Evolutionary conservation across 2,888 invertebrate genomes (phyloP).

Genomic region (Mythimna ferrago): DNA sequence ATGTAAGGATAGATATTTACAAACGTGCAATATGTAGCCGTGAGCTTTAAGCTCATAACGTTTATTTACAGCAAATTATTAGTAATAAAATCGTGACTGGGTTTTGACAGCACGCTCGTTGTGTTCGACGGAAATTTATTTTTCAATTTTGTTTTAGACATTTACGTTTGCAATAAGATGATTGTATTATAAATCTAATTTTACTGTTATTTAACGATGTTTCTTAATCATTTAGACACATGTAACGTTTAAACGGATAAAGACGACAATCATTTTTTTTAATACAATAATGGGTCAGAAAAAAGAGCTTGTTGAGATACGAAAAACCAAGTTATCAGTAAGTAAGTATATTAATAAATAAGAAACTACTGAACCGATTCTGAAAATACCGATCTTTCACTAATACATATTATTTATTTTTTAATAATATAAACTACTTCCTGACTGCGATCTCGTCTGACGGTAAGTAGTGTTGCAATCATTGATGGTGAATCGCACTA

Average conservation of each 20-base stretch:
- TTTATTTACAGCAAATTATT: constrained; percentile 44
- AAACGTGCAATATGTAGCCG: constrained; percentile 25
- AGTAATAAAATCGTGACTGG: constrained; percentile 44
- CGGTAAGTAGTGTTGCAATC: too few species aligned
- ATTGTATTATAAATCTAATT: constrained; percentile 11
- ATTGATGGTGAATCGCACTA: too few species aligned
- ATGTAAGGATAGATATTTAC: background rate
- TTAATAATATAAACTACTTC: too few species aligned
- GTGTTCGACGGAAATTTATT: constrained; percentile 42
- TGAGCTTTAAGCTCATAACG: constrained; percentile 23
- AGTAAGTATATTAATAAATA: too few species aligned
- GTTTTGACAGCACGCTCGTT: constrained; percentile 43
- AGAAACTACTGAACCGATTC: too few species aligned
- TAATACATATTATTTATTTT: too few species aligned
- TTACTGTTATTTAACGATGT: constrained; percentile 18
- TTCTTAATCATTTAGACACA: background rate
- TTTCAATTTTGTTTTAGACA: constrained; percentile 42
- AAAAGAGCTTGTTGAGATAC: too few species aligned
- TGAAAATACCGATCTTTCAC: too few species aligned
- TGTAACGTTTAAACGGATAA: background rate
- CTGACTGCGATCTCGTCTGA: background rate
- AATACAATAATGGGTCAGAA: too few species aligned
- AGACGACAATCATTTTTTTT: background rate
- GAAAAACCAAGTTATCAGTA: background rate
- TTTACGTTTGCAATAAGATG: constrained; percentile 28